Evolutionary conservation across 2,797 vertebrate species (phyloP).

Genomic region (Macrochelys suwanniensis): DNA sequence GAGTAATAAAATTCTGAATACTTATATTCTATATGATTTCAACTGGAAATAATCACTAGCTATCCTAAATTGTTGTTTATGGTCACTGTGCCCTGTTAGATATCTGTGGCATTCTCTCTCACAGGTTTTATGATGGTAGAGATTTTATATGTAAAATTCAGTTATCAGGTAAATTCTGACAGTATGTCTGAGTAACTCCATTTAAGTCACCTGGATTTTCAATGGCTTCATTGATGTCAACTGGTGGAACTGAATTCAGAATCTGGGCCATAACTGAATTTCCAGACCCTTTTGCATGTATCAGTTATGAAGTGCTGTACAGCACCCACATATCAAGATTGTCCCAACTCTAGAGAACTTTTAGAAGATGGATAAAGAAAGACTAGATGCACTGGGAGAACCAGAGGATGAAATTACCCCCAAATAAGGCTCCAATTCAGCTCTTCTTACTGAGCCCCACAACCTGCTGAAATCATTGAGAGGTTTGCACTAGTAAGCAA

Average conservation of each 20-base stretch:
- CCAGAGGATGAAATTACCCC: not conserved
- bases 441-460: not conserved
- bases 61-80: not conserved
- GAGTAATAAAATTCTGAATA: not conserved
- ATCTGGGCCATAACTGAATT: constrained; percentile 12
- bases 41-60: not conserved
- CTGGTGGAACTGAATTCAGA: not conserved
- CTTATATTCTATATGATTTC: not conserved
- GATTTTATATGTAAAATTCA: not conserved
- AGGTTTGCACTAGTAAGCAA: not conserved
- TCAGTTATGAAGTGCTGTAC: not conserved
- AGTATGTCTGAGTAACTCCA: not conserved
- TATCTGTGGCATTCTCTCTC: not conserved
- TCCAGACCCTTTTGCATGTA: not conserved
- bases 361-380: not conserved
- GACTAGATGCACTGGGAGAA: not conserved
- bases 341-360: not conserved
- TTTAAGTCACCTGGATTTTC: not conserved
- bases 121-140: not conserved
- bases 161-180: not conserved
- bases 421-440: not conserved
- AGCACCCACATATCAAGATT: not conserved
- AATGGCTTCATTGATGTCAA: not conserved
- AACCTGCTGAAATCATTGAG: not conserved
- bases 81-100: not conserved